phyloP scores from a whole-genome alignment of 2,797 vertebrate genomes.

The Enteromius mattozi region DNA sequence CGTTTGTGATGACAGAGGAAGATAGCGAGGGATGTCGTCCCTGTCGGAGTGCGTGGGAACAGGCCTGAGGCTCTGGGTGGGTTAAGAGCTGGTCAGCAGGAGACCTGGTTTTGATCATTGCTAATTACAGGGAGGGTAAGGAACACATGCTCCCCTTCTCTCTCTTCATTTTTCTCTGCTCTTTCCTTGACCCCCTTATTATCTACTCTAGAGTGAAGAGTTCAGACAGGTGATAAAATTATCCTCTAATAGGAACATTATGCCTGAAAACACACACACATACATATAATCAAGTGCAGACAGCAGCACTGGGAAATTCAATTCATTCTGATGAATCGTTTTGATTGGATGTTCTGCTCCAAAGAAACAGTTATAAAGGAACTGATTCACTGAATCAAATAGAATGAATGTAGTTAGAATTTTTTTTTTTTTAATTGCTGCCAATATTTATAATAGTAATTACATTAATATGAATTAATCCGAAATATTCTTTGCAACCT shows the following conservation, averaged over 20 bases:
- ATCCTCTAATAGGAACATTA: conserved; percentile 42
- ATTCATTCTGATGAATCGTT: background rate
- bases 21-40: conserved; percentile 35
- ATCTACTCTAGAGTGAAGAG: conserved; percentile 44
- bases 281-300: conserved; percentile 9
- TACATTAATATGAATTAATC: background rate
- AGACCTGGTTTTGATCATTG: conserved; percentile 63
- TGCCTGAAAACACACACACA: conserved; percentile 25
- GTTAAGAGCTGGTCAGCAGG: conserved; percentile 34
- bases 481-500: background rate
- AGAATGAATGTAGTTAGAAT: background rate
- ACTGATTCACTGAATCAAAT: background rate
- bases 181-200: conserved; percentile 30
- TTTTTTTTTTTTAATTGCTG: background rate
- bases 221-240: conserved; percentile 58
- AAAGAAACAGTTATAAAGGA: background rate
- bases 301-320: background rate
- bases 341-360: background rate
- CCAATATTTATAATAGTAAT: background rate
- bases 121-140: conserved; percentile 51
- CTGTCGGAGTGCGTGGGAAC: conserved; percentile 51
- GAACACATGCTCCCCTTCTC: conserved; percentile 13
- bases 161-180: conserved; percentile 10
- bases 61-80: conserved; percentile 35
- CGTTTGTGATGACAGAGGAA: conserved; percentile 53